Percentiles rank a stretch among this genome's conserved stretches.
Evolutionary conservation across 1,140 invertebrate genomes (phyloP).

Genomic region (Drosophila novamexicana): DNA sequence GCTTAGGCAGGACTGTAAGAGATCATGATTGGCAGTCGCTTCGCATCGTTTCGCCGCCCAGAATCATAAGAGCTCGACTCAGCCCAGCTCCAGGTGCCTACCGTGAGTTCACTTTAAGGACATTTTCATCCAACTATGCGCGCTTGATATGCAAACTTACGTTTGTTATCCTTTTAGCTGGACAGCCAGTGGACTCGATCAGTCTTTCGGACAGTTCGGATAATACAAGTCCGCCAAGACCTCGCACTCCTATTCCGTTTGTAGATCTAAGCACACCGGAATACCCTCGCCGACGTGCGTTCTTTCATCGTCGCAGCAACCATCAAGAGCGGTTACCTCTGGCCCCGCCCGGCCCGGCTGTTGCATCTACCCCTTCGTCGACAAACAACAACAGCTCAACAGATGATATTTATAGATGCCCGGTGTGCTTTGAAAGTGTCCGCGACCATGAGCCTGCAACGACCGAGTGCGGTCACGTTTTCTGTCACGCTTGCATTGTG

Average conservation of each 20-base stretch:
- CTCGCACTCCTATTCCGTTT: neutral
- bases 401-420: neutral
- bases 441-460: neutral
- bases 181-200: neutral
- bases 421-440: neutral
- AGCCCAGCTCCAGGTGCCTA: neutral
- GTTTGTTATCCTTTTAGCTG: neutral
- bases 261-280: neutral
- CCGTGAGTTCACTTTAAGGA: neutral
- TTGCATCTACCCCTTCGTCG: neutral
- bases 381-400: neutral
- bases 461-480: neutral
- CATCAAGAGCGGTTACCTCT: neutral
- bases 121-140: too few relatives aligned
- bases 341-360: too few relatives aligned
- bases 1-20: too few relatives aligned
- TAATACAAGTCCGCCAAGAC: neutral
- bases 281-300: neutral
- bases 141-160: too few relatives aligned
- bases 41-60: neutral
- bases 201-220: neutral
- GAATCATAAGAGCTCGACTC: neutral
- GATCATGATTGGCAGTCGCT: neutral
- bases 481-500: neutral
- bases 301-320: neutral